Conservation (phyloP, 2,113 vertebrate species). For the Nothobranchius furzeri region DNA sequence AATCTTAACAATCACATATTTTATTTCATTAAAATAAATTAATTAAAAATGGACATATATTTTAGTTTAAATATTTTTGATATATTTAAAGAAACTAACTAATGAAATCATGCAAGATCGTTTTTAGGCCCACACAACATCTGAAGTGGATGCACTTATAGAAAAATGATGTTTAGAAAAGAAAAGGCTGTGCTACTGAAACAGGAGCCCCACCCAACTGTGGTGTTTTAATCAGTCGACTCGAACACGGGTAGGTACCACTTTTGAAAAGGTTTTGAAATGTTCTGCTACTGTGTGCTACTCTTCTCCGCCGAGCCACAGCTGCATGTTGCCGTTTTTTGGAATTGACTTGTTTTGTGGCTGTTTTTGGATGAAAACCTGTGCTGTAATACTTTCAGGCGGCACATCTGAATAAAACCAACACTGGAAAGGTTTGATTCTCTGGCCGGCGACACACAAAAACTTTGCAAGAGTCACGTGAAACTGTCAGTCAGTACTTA, state of each 20-base stretch:
- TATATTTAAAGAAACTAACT: constrained; percentile 76
- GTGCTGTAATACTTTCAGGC: constrained; percentile 27
- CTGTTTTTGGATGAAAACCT: constrained; percentile 30
- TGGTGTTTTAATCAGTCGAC: constrained; percentile 39
- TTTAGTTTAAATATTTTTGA: constrained; percentile 18
- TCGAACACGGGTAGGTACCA: constrained; percentile 39
- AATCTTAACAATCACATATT: constrained; percentile 74
- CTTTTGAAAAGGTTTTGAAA: constrained; percentile 1
- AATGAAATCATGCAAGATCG: constrained; percentile 78
- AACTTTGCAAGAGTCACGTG: constrained; percentile 32
- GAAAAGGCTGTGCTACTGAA: constrained; percentile 74
- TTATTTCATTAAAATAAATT: constrained; percentile 78
- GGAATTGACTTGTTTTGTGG: constrained; percentile 13
- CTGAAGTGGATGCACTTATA: constrained; percentile 61
- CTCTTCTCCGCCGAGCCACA: constrained; percentile 16
- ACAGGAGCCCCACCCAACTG: constrained; percentile 56
- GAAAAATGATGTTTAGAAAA: constrained; percentile 73
- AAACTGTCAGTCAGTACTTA: constrained; percentile 59
- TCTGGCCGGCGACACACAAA: constrained; percentile 20
- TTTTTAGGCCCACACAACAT: constrained; percentile 57
- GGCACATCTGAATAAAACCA: constrained; percentile 24
- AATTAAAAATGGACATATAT: constrained; percentile 77
- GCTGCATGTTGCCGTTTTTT: constrained; percentile 3
- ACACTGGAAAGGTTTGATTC: constrained; percentile 17
- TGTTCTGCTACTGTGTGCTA: constrained; percentile 57